Conservation (phyloP, 2,797 vertebrate genomes). For the Kryptopterus vitreolus region DNA sequence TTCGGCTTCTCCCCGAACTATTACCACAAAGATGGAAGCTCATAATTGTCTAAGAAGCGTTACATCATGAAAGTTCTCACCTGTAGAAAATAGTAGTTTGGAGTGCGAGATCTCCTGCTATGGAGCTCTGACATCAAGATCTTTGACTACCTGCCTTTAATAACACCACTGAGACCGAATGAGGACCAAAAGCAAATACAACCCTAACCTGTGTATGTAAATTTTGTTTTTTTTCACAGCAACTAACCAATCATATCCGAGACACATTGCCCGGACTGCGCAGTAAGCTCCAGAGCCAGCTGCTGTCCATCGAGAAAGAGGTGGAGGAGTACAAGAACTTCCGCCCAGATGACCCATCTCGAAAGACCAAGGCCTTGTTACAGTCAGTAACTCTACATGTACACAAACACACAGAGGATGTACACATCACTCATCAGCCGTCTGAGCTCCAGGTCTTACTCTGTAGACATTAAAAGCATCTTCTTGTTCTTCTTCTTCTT, state of each 20-base stretch:
- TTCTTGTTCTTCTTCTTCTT: not conserved
- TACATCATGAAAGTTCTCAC: too few relatives aligned
- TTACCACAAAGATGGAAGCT: too few relatives aligned
- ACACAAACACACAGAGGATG: not conserved
- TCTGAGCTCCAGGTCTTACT: not conserved
- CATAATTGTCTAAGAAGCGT: too few relatives aligned
- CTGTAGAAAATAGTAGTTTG: too few relatives aligned
- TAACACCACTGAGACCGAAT: too few relatives aligned
- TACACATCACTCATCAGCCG: not conserved
- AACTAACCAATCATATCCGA: constrained; percentile 99
- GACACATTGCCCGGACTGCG: constrained; percentile 91
- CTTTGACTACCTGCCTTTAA: too few relatives aligned
- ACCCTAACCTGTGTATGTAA: not conserved
- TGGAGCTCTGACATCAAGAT: too few relatives aligned
- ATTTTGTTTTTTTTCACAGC: constrained; percentile 69
- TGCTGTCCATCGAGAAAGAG: constrained; percentile 97
- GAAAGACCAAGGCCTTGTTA: constrained; percentile 97
- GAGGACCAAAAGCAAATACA: not conserved
- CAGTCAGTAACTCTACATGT: constrained; percentile 78
- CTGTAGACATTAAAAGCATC: not conserved
- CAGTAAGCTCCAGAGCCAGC: constrained; percentile 93
- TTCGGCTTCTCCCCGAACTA: too few relatives aligned
- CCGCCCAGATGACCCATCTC: constrained; percentile 91
- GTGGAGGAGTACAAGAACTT: constrained; percentile 98
- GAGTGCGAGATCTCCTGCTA: too few relatives aligned